These are phyloP conservation scores for Acanthopagrus latus DNA, from an alignment of 2,797 vertebrate genomes.

Conservation along the genomic window DNA sequence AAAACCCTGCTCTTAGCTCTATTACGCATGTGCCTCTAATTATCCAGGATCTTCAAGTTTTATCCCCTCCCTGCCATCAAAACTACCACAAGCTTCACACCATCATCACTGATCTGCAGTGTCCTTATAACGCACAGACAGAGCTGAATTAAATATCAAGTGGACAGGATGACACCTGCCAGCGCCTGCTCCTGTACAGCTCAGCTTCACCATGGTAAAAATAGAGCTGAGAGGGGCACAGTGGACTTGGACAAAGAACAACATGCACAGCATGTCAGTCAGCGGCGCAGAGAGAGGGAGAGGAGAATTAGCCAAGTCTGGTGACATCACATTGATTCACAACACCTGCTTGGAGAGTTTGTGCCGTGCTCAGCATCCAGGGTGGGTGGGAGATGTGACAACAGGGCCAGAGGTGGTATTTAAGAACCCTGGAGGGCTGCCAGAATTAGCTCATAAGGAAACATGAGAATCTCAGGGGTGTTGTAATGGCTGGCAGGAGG, in stretches of 20 bases:
- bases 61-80: constrained; percentile 24
- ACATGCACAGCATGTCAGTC: constrained; percentile 57
- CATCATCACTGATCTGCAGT: constrained; percentile 25
- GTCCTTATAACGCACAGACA: constrained; percentile 27
- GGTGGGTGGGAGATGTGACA: constrained; percentile 25
- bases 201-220: constrained; percentile 59
- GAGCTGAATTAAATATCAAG: constrained; percentile 51
- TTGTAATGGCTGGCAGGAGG: constrained; percentile 65
- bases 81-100: constrained; percentile 15
- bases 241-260: constrained; percentile 56
- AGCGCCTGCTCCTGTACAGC: constrained; percentile 45
- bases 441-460: constrained; percentile 79
- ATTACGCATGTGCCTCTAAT: constrained; percentile 46
- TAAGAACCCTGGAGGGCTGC: constrained; percentile 69
- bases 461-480: constrained; percentile 65
- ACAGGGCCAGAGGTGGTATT: constrained; percentile 71
- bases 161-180: constrained; percentile 61
- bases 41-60: constrained; percentile 38
- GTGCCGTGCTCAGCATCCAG: constrained; percentile 67
- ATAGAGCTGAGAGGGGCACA: constrained; percentile 60
- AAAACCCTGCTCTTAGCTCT: constrained; percentile 28
- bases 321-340: constrained; percentile 72
- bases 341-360: constrained; percentile 73
- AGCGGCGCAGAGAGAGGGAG: constrained; percentile 40
- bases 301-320: constrained; percentile 58